phyloP scores from a whole-genome alignment of 2,888 invertebrate species.

The Leucophora obtusa region DNA sequence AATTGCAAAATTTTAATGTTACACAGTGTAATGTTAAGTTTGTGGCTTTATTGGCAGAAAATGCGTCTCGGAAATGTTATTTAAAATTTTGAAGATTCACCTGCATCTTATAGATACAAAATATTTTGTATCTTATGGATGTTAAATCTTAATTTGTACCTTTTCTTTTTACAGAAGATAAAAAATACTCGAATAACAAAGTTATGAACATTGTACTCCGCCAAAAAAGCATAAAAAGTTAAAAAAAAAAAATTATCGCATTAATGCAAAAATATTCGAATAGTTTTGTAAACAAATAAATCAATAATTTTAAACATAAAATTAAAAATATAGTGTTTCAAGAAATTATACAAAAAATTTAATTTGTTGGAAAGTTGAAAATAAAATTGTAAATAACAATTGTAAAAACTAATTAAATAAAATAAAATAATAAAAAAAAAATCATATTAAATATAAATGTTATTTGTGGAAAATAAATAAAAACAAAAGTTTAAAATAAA shows the following conservation, averaged over 20 bases:
- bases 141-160: neutral
- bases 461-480: neutral
- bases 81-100: constrained; percentile 4
- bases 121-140: neutral
- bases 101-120: neutral
- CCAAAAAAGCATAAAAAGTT: neutral
- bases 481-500: constrained; percentile 36
- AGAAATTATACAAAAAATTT: neutral
- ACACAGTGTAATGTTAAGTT: no score
- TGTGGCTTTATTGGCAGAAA: no score
- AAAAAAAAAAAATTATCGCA: neutral
- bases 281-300: neutral
- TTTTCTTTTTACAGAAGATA: neutral
- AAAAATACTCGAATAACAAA: neutral
- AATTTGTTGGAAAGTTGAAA: neutral
- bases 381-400: neutral
- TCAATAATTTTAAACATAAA: neutral
- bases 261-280: neutral
- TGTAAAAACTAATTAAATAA: neutral
- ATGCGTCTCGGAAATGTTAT: neutral
- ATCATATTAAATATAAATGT: no score
- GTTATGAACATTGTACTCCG: neutral
- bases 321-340: neutral
- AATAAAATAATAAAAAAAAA: no score
- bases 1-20: no score